Percentiles rank a stretch among this genome's conserved stretches.
These are phyloP conservation scores for Margarornis squamiger DNA, from an alignment of 2,797 vertebrate species.

Conservation along the genomic window DNA sequence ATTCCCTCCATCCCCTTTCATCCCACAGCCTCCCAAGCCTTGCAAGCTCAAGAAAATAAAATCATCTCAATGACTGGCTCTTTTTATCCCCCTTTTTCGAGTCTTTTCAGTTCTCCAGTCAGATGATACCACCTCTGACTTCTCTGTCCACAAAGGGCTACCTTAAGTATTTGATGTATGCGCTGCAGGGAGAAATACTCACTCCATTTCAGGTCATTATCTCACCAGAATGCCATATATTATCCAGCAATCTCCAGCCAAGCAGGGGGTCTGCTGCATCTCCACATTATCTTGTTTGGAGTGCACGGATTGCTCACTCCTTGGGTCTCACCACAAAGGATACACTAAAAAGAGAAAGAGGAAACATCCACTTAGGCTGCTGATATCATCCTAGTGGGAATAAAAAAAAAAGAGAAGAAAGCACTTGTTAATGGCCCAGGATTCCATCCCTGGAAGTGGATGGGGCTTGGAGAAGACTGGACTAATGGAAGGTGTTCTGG, in stretches of 20 bases:
- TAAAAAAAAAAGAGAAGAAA: background rate
- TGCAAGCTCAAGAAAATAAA: conserved; percentile 4
- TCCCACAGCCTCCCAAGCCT: background rate
- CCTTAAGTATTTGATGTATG: background rate
- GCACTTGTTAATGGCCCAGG: fast-evolving
- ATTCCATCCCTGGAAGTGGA: background rate
- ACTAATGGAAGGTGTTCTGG: background rate
- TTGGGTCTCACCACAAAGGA: background rate
- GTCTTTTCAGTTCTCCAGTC: background rate
- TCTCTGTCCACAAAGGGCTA: conserved; percentile 24
- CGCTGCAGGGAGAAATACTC: background rate
- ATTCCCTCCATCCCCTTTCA: conserved; percentile 12
- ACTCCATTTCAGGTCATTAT: conserved; percentile 8
- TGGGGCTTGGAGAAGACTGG: fast-evolving
- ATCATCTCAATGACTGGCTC: background rate
- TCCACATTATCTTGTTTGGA: conserved; percentile 25
- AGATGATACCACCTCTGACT: conserved; percentile 16
- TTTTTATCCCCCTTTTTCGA: background rate
- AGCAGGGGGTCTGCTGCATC: conserved; percentile 9
- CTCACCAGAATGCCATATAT: conserved; percentile 30
- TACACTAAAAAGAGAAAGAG: background rate
- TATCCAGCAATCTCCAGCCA: conserved; percentile 32
- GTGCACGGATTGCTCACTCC: background rate
- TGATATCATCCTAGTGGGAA: background rate
- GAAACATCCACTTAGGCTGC: background rate